Evolutionary conservation across 2,797 vertebrate species (phyloP).

Genomic region (Dermochelys coriacea): DNA sequence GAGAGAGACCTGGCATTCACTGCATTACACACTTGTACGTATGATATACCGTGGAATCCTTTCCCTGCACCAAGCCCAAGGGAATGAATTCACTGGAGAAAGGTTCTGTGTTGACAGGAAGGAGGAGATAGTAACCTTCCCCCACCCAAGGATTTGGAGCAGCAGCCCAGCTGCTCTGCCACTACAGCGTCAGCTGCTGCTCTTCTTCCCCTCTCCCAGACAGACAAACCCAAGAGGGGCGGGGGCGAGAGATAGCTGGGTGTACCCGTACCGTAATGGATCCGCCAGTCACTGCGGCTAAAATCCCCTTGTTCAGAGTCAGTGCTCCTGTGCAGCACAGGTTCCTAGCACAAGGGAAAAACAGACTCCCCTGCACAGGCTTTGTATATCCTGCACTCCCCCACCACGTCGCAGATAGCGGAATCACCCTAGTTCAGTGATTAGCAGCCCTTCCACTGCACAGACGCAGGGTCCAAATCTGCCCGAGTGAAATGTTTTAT

Average conservation of each 20-base stretch:
- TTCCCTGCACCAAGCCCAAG: neutral
- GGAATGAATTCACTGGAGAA: neutral
- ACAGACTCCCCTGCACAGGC: neutral
- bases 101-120: neutral
- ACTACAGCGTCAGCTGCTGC: neutral
- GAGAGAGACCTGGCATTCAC: neutral
- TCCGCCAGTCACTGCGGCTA: neutral
- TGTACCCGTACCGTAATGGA: neutral
- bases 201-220: neutral
- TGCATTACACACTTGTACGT: neutral
- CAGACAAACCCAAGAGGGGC: neutral
- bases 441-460: neutral
- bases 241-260: neutral
- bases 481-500: neutral
- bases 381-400: neutral
- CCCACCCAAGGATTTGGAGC: neutral
- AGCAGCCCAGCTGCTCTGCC: neutral
- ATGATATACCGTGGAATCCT: neutral
- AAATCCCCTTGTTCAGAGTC: neutral
- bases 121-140: neutral
- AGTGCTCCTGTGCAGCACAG: neutral
- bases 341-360: neutral
- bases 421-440: neutral
- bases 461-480: neutral
- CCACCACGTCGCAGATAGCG: neutral